Percentiles rank a stretch among this genome's conserved stretches.
Evolutionary conservation across 2,113 vertebrate genomes (phyloP).

Genomic region (Saccopteryx bilineata): DNA sequence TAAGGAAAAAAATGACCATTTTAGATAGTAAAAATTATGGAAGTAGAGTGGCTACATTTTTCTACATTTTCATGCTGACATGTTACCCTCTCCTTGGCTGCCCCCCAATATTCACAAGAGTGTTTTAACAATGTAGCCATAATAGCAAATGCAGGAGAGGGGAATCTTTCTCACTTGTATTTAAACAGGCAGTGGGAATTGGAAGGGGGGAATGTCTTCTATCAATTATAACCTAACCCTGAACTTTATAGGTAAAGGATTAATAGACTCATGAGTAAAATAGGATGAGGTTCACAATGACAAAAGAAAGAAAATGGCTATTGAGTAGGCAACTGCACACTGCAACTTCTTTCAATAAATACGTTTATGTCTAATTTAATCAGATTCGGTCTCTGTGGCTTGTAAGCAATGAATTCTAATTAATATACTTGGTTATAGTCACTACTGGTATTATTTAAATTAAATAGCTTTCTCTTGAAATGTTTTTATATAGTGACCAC

Average conservation of each 20-base stretch:
- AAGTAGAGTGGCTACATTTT: background rate
- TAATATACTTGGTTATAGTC: conserved; percentile 36
- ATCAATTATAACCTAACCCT: background rate
- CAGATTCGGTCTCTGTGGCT: background rate
- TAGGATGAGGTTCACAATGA: background rate
- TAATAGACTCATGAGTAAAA: background rate
- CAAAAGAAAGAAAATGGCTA: background rate
- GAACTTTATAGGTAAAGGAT: background rate
- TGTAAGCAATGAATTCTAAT: conserved; percentile 24
- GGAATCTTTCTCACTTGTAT: background rate
- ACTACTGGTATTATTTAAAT: conserved; percentile 38
- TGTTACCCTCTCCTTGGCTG: background rate
- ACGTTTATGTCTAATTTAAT: background rate
- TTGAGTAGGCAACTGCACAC: background rate
- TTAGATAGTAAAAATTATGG: background rate
- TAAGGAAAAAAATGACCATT: background rate
- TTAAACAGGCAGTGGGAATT: background rate
- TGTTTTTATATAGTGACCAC: conserved; percentile 81
- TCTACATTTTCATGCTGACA: background rate
- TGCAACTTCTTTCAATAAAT: background rate
- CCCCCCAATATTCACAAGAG: background rate
- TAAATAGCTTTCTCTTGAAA: background rate
- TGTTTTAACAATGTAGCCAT: background rate
- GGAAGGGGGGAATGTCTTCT: background rate
- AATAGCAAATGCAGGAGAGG: background rate